Evolutionary conservation across 2,888 invertebrate species (phyloP).

Genomic region (Neoaliturus tenellus): DNA sequence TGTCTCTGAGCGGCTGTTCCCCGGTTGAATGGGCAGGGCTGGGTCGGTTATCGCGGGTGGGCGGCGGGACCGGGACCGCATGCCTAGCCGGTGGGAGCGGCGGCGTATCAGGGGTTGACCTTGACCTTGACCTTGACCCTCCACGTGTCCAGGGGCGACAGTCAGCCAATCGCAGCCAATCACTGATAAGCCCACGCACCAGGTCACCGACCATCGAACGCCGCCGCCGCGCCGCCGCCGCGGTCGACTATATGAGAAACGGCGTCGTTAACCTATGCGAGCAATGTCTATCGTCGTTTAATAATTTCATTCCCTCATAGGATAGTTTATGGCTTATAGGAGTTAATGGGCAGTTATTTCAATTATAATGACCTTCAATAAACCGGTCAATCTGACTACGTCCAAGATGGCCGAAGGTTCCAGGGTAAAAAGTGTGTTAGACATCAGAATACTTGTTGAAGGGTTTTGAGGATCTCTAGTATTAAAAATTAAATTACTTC

Average conservation of each 20-base stretch:
- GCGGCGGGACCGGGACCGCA: not conserved
- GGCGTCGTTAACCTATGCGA: not conserved
- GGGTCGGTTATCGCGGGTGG: not conserved
- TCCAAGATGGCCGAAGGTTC: no score
- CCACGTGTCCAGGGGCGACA: not conserved
- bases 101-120: conserved; percentile 14
- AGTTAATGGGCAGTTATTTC: no score
- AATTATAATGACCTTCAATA: no score
- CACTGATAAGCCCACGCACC: conserved; percentile 14
- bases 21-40: no score
- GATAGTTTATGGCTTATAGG: not conserved
- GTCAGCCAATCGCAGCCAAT: not conserved
- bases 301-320: not conserved
- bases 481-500: no score
- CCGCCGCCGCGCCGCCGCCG: not conserved
- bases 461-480: no score
- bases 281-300: not conserved
- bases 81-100: conserved; percentile 6
- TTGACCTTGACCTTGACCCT: conserved; percentile 2
- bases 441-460: no score
- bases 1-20: no score
- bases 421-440: no score
- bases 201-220: no score
- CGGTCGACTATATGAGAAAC: not conserved
- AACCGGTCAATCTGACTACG: no score